Base-by-base conservation (phyloP, 2,888 invertebrate genomes). In the Plebejus melissa region DNA sequence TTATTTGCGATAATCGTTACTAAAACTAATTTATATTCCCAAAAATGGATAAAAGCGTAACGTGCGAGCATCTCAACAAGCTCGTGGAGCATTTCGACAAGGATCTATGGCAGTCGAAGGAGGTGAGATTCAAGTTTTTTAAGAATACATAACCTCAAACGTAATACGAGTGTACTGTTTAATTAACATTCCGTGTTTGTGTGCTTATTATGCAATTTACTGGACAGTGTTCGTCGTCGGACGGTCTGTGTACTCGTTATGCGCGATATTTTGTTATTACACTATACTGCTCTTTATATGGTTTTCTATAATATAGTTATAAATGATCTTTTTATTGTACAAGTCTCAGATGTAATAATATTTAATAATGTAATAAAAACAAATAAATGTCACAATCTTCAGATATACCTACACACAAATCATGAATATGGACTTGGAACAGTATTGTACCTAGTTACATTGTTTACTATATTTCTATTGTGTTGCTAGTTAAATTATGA, bases 61-160 rank as follows among this genome's bases (percentile, higher is more conserved):
- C 92, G 76, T 94, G 94, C 85, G 93, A 93, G 78, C 94, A 94
- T 83, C 85, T 94, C 74, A 92, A 93, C 82, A 91, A 90, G 79
- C 83, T 94, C 69, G 85, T 87, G 77, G 90, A 90, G 78, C 82
- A 80, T 76, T 85, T 93, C 32, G 89, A 85, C 77, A 90, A 90
- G 82, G 91, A 94, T 75, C 82, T 93, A 78, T 94, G 92, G 92
- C 89, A 90, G 80, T 82, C 89, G 74, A 93, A 90, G 82, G 93
- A 94, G 88, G 94, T 93, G 83, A 85, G 82, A 78, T 74, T 74
- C 54, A 75, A 72, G 77, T 79, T 78, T 79, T 84, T 81, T 82
- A 74, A 78, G 82, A 76, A 77, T 81, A 80, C 82, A 81, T 93
- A 93, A 93, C 93, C 93, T 93, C 83, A 86, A 91, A 88, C 81